Conservation (phyloP, 2,888 invertebrate species). For the Sesia apiformis region DNA sequence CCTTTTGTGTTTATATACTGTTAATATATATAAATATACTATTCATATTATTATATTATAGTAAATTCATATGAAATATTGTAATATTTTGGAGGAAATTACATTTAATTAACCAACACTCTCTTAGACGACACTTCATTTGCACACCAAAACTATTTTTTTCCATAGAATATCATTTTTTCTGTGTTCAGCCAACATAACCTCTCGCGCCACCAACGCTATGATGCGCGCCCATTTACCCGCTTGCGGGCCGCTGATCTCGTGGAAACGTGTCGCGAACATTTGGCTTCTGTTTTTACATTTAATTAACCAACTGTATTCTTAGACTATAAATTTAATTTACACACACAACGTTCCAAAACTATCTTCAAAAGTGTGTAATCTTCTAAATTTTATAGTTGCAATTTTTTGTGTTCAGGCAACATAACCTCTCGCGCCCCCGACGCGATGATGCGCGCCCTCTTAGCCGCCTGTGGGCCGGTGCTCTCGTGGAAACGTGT, state of each 20-base stretch:
- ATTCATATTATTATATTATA: no score
- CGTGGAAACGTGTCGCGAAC: slow-evolving; percentile 98
- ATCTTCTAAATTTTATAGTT: neutral
- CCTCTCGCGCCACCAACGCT: slow-evolving; percentile 94
- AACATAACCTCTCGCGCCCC: slow-evolving; percentile 97
- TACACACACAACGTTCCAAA: no score
- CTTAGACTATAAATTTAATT: no score
- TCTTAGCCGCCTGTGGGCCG: slow-evolving; percentile 94
- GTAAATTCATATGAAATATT: no score
- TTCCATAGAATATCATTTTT: no score
- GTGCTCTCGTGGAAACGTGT: slow-evolving; percentile 98
- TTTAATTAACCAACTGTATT: no score
- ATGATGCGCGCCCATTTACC: slow-evolving; percentile 94
- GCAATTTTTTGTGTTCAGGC: slow-evolving; percentile 37
- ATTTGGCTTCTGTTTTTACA: slow-evolving; percentile 89
- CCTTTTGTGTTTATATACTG: no score
- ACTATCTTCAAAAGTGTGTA: no score
- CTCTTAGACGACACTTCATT: no score
- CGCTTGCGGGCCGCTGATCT: slow-evolving; percentile 94
- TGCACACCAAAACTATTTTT: neutral
- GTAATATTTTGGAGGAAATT: no score
- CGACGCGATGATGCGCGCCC: slow-evolving; percentile 94
- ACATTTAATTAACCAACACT: no score
- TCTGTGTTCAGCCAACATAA: slow-evolving; percentile 81
- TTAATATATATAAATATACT: no score